A percentile compares a stretch with the other conserved stretches of the same genome.
Evolutionary conservation across 2,113 vertebrate species (phyloP).

Genomic region (Pseudois nayaur): DNA sequence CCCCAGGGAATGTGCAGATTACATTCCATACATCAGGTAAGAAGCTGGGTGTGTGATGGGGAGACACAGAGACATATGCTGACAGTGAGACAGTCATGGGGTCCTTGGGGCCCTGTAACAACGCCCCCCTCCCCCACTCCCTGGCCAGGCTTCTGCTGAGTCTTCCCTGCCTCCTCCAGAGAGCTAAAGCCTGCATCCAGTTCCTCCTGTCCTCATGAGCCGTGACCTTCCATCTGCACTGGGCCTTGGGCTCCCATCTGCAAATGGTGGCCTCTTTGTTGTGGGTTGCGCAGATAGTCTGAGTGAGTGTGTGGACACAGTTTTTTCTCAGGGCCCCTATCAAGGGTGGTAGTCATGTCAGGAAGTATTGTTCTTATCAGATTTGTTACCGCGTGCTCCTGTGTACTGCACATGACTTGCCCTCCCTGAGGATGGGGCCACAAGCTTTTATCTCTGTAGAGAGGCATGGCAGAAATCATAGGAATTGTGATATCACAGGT

Average conservation of each 20-base stretch:
- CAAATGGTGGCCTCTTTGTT: background rate
- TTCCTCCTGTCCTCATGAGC: background rate
- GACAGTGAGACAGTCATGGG: no score
- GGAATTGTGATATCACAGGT: background rate
- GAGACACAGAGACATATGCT: background rate
- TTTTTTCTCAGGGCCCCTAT: background rate
- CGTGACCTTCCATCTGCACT: rapidly evolving
- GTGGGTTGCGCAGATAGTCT: background rate
- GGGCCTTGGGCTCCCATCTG: background rate
- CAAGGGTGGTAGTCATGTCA: background rate
- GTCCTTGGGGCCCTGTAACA: background rate
- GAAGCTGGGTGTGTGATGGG: background rate
- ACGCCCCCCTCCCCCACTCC: background rate
- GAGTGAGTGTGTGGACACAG: background rate
- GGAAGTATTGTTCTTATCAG: background rate
- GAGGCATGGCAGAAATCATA: background rate
- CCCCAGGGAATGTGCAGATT: background rate
- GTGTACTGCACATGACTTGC: background rate
- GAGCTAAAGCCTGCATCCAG: background rate
- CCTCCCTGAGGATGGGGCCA: background rate
- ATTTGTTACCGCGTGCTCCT: background rate
- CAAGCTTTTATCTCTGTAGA: background rate
- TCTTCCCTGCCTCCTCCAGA: background rate
- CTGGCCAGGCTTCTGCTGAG: background rate
- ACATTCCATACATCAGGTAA: background rate